Evolutionary conservation across 2,797 vertebrate genomes (phyloP).

Genomic region (Manis crassicaudata): DNA sequence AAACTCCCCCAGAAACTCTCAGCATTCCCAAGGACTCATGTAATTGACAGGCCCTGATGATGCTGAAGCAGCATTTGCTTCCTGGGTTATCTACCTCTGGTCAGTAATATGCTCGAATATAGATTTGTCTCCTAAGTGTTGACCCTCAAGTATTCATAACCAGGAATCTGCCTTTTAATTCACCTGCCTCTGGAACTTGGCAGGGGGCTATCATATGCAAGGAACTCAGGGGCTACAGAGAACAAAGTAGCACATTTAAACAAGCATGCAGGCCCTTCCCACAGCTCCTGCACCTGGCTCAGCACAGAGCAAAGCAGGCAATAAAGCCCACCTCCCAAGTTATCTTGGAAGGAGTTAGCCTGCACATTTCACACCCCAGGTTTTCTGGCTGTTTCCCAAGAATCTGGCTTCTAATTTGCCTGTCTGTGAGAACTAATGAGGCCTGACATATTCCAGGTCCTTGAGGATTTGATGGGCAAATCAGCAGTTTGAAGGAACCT

Average conservation of each 20-base stretch:
- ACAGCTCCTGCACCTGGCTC: not conserved
- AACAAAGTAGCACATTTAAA: not conserved
- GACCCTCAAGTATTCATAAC: not conserved
- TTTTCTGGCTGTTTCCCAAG: not conserved
- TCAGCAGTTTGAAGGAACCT: not conserved
- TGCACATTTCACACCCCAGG: not conserved
- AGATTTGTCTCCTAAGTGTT: not conserved
- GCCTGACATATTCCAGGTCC: not conserved
- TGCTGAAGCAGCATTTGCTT: not conserved
- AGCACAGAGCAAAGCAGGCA: not conserved
- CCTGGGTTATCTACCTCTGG: not conserved
- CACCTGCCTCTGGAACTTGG: not conserved
- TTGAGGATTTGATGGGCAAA: not conserved
- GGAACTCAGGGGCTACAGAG: not conserved
- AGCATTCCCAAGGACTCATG: not conserved
- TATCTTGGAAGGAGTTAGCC: not conserved
- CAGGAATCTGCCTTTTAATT: not conserved
- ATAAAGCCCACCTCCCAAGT: not conserved
- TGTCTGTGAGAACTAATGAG: not conserved
- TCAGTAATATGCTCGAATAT: not conserved
- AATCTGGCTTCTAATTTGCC: not conserved
- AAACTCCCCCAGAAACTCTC: not conserved
- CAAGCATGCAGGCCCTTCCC: not conserved
- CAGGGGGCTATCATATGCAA: not conserved
- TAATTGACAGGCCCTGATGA: not conserved